Evolutionary conservation across 2,113 vertebrate genomes (phyloP).

Genomic region (Mellivora capensis): DNA sequence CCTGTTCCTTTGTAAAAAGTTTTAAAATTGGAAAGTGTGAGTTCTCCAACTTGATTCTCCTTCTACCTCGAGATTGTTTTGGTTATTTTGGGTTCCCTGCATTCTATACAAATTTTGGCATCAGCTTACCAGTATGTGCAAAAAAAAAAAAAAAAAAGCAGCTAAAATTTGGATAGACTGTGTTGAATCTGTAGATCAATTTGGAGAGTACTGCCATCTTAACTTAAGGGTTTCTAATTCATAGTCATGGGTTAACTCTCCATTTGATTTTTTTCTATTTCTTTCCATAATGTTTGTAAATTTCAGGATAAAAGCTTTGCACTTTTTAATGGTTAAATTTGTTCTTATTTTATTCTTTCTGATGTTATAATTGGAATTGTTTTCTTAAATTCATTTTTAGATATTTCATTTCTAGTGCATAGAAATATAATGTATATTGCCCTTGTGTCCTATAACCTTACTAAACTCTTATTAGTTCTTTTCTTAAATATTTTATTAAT

Average conservation of each 20-base stretch:
- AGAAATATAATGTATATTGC: not conserved
- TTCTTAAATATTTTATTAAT: not conserved
- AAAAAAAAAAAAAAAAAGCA: no score
- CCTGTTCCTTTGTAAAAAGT: not conserved
- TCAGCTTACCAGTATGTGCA: not conserved
- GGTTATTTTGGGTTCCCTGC: not conserved
- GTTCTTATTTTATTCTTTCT: not conserved
- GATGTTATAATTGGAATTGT: not conserved
- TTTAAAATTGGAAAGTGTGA: not conserved
- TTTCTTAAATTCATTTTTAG: not conserved
- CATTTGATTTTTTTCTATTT: not conserved
- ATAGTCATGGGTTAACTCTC: not conserved
- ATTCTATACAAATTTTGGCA: not conserved
- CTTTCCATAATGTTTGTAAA: not conserved
- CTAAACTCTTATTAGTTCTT: not conserved
- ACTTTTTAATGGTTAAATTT: not conserved
- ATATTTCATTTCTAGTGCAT: not conserved
- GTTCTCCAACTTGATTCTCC: not conserved
- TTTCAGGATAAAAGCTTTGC: not conserved
- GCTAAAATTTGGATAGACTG: not conserved
- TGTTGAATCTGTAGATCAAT: not conserved
- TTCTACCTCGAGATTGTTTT: not conserved
- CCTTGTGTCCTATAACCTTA: not conserved
- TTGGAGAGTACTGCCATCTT: not conserved
- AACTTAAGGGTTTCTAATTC: not conserved